Percentiles rank a stretch among this genome's conserved stretches.
Evolutionary conservation across 2,888 invertebrate species (phyloP).

Genomic region (Molorchus minor): DNA sequence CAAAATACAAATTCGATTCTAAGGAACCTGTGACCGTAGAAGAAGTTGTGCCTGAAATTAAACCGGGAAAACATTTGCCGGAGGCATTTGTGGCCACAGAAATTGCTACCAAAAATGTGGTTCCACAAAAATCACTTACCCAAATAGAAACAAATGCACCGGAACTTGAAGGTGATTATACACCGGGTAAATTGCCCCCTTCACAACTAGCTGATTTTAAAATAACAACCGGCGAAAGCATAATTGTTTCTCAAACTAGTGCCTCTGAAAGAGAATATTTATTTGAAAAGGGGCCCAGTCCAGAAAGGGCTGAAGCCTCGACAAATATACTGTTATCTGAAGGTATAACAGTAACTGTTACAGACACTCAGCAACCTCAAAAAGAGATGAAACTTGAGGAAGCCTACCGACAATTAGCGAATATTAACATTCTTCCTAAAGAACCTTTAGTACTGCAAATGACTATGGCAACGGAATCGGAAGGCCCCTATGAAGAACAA

Average conservation of each 20-base stretch:
- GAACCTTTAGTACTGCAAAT: conserved; percentile 69
- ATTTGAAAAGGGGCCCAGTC: conserved; percentile 61
- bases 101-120: conserved; percentile 72
- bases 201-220: conserved; percentile 69
- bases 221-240: conserved; percentile 70
- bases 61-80: conserved; percentile 80
- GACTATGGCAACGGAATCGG: conserved; percentile 70
- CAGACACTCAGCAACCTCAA: conserved; percentile 74
- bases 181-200: conserved; percentile 68
- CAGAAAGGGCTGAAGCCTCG: conserved; percentile 63
- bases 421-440: conserved; percentile 69
- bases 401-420: conserved; percentile 66
- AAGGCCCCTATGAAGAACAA: conserved; percentile 64
- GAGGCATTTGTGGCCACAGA: conserved; percentile 83
- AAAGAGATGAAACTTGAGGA: conserved; percentile 64
- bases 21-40: conserved; percentile 73
- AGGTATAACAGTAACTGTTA: conserved; percentile 69
- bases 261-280: conserved; percentile 74
- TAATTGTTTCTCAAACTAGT: conserved; percentile 67
- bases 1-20: conserved; percentile 71
- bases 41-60: conserved; percentile 75
- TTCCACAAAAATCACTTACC: conserved; percentile 72
- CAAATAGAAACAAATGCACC: conserved; percentile 73
- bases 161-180: conserved; percentile 74
- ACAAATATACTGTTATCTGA: conserved; percentile 66